Evolutionary conservation across 2,113 vertebrate species (phyloP).

Genomic region (Coryphaenoides rupestris): DNA sequence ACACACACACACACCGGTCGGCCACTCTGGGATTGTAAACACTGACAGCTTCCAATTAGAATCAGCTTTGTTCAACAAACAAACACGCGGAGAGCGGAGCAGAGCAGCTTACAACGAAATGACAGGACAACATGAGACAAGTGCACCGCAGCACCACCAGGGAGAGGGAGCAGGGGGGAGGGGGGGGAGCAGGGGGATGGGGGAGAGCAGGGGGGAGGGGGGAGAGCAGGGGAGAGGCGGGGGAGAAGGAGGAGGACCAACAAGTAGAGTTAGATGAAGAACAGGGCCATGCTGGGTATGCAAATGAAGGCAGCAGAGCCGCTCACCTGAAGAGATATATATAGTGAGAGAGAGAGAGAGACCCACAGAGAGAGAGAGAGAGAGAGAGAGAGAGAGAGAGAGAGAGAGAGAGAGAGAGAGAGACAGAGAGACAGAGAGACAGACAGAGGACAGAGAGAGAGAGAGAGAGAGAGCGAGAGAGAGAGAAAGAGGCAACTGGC

Average conservation of each 20-base stretch:
- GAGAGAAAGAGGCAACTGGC: slow-evolving; percentile 66
- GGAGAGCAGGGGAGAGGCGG: too few species aligned
- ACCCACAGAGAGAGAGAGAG: slow-evolving; percentile 7
- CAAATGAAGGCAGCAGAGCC: slow-evolving; percentile 72
- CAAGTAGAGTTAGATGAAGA: slow-evolving; percentile 69
- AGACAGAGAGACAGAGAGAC: too few species aligned
- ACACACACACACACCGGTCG: slow-evolving; percentile 55
- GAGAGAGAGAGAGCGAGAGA: slow-evolving; percentile 29
- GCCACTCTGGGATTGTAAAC: slow-evolving; percentile 73
- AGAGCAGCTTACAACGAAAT: slow-evolving; percentile 70
- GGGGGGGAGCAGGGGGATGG: neutral
- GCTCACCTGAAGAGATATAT: slow-evolving; percentile 32
- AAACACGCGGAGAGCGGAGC: slow-evolving; percentile 72
- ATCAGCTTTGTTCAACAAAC: slow-evolving; percentile 79
- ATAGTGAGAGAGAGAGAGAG: too few species aligned
- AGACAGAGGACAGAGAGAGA: too few species aligned
- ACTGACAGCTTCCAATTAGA: slow-evolving; percentile 79
- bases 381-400: too few species aligned
- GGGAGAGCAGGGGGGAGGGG: slow-evolving; percentile 36
- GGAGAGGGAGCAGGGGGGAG: slow-evolving; percentile 4
- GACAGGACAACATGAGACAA: slow-evolving; percentile 67
- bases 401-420: too few species aligned
- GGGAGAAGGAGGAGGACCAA: too few species aligned
- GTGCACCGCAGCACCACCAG: slow-evolving; percentile 59
- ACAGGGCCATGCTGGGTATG: slow-evolving; percentile 74